Evolutionary conservation across 2,797 vertebrate species (phyloP), one percentile per base, ranked within the genome.

Genomic region (Atherinosoma microstoma): DNA sequence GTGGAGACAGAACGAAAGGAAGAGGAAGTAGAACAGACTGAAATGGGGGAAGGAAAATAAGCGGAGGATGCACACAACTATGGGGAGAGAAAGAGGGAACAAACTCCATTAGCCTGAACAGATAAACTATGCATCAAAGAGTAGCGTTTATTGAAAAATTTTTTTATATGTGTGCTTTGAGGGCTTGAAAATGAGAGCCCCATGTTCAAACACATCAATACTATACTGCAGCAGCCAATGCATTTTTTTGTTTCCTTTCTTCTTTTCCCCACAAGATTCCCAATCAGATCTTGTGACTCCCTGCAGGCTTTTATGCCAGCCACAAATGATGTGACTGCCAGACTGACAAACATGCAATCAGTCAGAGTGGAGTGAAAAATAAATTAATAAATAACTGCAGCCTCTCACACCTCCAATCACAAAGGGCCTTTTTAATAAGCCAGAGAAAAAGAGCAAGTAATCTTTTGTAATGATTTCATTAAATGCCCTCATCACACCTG

Each of bases 401-500:
- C 56, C 73, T 74, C 68, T 79, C 64, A 75, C 68, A 64, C 79
- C 75, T 84, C 75, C 78, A 69, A 87, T 90, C 90, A 84, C 84
- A 84, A 80, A 87, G 79, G 80, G 67, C 79, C 86, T 27, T 88
- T 90, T 91, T 91, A 92, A 94, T 92, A 92, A 91, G 82, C 82
- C 76, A 12, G 49, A 68, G 87, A 92, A 92, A 92, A 86, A 91
- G 88, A 91, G 88, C 88, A 88, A 90, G 90, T 91, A 92, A 94
- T 93, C 93, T 87, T 92, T 93, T 91, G 90, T 92, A 94, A 94
- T 94, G 91, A 94, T 94, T 94, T 94, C 91, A 93, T 93, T 90
- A 91, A 92, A 94, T 89, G 92, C 88, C 91, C 91, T 91, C 91
- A 91, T 94, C 92, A 93, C 91, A 95, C 94, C 93, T 94, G 92